These are phyloP conservation scores for Hippocampus comes DNA, from an alignment of 2,113 vertebrate species.

Conservation along the genomic window DNA sequence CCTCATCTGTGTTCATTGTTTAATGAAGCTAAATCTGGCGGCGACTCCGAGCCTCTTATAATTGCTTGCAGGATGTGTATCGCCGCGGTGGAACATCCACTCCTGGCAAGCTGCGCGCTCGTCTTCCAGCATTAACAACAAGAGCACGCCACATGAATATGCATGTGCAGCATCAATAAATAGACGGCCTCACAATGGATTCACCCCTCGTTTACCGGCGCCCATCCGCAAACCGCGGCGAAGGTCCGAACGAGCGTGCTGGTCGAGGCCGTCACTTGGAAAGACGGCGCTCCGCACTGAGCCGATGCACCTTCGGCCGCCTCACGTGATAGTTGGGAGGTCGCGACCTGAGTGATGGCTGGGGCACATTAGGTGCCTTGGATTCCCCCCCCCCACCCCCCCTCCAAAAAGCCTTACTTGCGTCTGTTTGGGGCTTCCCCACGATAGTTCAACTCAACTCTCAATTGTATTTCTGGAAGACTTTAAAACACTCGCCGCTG, in stretches of 20 bases:
- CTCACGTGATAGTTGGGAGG: too few species aligned
- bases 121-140: constrained; percentile 60
- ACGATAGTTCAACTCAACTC: too few species aligned
- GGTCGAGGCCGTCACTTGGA: constrained; percentile 34
- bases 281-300: constrained; percentile 73
- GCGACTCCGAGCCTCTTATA: constrained; percentile 73
- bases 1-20: constrained; percentile 73
- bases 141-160: constrained; percentile 59
- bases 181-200: constrained; percentile 58
- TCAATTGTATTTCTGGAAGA: too few species aligned
- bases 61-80: constrained; percentile 75
- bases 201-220: constrained; percentile 51
- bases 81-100: constrained; percentile 66
- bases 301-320: constrained; percentile 27
- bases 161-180: constrained; percentile 60
- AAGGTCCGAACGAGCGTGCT: background rate
- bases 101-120: constrained; percentile 55
- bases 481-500: too few species aligned
- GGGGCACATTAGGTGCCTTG: too few species aligned
- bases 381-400: too few species aligned
- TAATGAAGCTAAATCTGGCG: constrained; percentile 79
- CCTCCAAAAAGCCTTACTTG: too few species aligned
- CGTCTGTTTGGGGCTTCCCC: too few species aligned
- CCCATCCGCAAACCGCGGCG: constrained; percentile 36
- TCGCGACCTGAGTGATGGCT: too few species aligned